These are phyloP conservation scores for Drosophila pseudotalamancana DNA, from an alignment of 2,888 invertebrate genomes.

Conservation along the genomic window DNA sequence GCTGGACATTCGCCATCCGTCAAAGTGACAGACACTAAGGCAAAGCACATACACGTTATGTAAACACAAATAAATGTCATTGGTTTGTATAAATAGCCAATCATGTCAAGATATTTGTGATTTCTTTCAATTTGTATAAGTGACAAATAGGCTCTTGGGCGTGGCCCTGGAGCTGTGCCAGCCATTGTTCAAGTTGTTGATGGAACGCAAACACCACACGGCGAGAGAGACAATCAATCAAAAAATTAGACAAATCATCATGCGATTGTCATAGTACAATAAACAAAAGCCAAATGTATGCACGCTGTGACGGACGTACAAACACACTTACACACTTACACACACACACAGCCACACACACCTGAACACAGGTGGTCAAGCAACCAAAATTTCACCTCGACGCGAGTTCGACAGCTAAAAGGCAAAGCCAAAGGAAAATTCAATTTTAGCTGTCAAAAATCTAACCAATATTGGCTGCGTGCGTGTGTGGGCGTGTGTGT, in stretches of 20 bases:
- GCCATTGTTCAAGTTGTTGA: slow-evolving; percentile 25
- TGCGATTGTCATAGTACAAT: slow-evolving; percentile 51
- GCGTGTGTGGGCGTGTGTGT: slow-evolving; percentile 19
- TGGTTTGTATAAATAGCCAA: slow-evolving; percentile 27
- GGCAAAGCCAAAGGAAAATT: slow-evolving; percentile 65
- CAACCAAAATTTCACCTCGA: slow-evolving; percentile 68
- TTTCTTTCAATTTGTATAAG: slow-evolving; percentile 23
- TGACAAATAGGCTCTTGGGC: slow-evolving; percentile 59
- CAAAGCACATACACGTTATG: slow-evolving; percentile 15
- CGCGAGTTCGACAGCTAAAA: slow-evolving; percentile 42
- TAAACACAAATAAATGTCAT: slow-evolving; percentile 33
- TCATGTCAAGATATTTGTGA: slow-evolving; percentile 43
- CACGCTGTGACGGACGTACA: slow-evolving; percentile 52
- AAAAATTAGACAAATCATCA: slow-evolving; percentile 74
- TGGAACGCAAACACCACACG: slow-evolving; percentile 23
- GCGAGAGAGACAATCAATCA: slow-evolving; percentile 71
- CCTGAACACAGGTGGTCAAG: slow-evolving; percentile 55
- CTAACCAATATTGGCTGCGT: slow-evolving; percentile 77
- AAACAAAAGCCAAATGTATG: slow-evolving; percentile 77
- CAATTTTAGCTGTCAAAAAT: slow-evolving; percentile 80
- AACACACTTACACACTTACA: slow-evolving; percentile 19
- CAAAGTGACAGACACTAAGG: slow-evolving; percentile 7
- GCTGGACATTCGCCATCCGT: not conserved
- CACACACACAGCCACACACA: not conserved
- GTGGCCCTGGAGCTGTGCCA: not conserved